phyloP scores from a whole-genome alignment of 2,113 vertebrate species.

The Rousettus leschenaultii region DNA sequence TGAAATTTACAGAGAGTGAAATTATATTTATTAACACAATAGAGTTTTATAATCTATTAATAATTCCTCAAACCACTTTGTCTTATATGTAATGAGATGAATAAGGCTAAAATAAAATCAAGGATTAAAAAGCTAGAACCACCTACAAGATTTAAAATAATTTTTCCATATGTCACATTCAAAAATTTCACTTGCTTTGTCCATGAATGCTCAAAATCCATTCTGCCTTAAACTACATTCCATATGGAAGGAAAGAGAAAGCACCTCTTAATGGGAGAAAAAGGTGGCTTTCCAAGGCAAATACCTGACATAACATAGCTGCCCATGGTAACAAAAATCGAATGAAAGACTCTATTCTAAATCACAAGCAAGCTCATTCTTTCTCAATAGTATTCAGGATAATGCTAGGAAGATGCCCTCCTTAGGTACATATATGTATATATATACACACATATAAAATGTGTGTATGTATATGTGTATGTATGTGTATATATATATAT shows the following conservation, averaged over 20 bases:
- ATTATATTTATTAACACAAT: conserved; percentile 38
- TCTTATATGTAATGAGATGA: background rate
- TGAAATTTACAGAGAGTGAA: background rate
- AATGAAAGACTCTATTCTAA: background rate
- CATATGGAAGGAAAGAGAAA: background rate
- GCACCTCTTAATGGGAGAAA: background rate
- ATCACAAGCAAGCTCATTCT: background rate
- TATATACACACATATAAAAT: too few relatives aligned
- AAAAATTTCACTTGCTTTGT: background rate
- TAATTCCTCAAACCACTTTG: background rate
- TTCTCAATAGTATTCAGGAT: background rate
- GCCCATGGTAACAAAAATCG: background rate
- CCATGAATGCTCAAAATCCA: conserved; percentile 36
- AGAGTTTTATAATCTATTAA: background rate
- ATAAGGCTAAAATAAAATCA: background rate
- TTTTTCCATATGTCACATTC: background rate
- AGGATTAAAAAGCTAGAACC: background rate
- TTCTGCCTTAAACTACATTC: background rate
- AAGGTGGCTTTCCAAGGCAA: background rate
- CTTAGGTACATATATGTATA: background rate
- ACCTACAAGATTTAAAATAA: background rate
- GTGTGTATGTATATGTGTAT: too few relatives aligned
- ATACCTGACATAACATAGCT: background rate
- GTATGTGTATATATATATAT: too few relatives aligned
- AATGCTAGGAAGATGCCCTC: background rate